These are phyloP conservation scores for Chymomyza fuscimana DNA, from an alignment of 2,888 invertebrate species.

Conservation along the genomic window DNA sequence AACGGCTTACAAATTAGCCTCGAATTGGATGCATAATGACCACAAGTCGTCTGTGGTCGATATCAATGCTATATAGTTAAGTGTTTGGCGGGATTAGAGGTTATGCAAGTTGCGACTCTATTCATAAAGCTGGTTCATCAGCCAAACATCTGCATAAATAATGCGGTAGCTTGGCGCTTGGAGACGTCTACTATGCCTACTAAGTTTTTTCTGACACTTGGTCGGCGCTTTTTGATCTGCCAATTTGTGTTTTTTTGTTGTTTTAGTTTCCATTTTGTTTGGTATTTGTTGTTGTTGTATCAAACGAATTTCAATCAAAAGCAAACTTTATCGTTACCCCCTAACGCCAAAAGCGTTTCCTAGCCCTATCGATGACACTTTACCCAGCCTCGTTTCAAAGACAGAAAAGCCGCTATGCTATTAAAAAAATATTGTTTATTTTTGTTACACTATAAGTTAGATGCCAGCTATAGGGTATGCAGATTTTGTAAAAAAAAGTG, in stretches of 20 bases:
- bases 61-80: neutral
- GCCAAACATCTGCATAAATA: constrained; percentile 64
- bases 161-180: constrained; percentile 35
- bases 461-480: constrained; percentile 34
- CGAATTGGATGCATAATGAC: neutral
- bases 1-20: constrained; percentile 42
- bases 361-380: constrained; percentile 17
- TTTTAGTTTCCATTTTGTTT: constrained; percentile 25
- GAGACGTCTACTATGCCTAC: neutral
- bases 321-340: constrained; percentile 37
- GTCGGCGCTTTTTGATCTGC: constrained; percentile 66
- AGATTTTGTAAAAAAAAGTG: constrained; percentile 46
- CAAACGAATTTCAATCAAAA: constrained; percentile 67
- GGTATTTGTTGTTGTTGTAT: constrained; percentile 21
- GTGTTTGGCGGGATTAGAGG: neutral
- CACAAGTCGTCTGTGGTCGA: neutral
- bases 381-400: constrained; percentile 48
- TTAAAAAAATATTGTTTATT: constrained; percentile 61
- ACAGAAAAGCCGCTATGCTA: constrained; percentile 61
- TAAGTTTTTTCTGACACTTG: constrained; percentile 64
- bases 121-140: constrained; percentile 1
- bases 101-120: neutral
- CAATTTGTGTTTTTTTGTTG: constrained; percentile 55
- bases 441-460: constrained; percentile 36
- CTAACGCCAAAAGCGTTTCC: neutral